Base-by-base conservation (phyloP, 92 coral and sea anemone genomes). In the Galaxea fascicularis region DNA sequence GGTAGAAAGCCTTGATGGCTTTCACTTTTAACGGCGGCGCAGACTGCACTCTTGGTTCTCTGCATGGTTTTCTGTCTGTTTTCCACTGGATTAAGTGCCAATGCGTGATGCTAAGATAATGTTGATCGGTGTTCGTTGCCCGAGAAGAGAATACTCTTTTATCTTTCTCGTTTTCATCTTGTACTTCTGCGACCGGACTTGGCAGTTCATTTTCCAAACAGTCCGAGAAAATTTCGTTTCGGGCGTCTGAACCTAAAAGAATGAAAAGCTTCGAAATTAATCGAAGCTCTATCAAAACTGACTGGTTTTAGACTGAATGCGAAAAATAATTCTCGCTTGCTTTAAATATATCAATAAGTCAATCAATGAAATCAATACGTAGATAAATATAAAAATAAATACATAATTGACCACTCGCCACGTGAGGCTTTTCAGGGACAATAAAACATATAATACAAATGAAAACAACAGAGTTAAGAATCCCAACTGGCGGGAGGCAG, bases 51-150 rank as follows among this genome's bases (percentile, higher is more conserved):
- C 95, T 86, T 4, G 80, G 83, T 24, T 91, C 86, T 24, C 73
- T 80, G 17, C 93, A 81, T 4, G 95, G 88, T 73, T 94, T 90
- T 65, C 98, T 82, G 57, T 92, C 83, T 15, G 93, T 88, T 74
- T 87, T 87, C 99, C 99, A 94, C 46, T 96, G 96, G 53, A 98
- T 89, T 16, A 92, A 86, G 63, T 89, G 99, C 99, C 99, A 96
- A 67, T 70, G 76, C 59, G 71, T 77, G 13, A 96, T 87, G 35
- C 99, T 96, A 28, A 96, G 90, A 64, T 80, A 94, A 80, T 94
- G 93, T 13, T 94, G 96, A 8, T 94, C 99, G 4, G 99, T 96
- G 83, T 96, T 96, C 12, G 91, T 83, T 14, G 93, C 96, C 5
- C 78, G 77, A 29, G 86, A n/a, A 22, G 26, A 25, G 58, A 82